phyloP scores from a whole-genome alignment of 2,113 vertebrate genomes.

The Cranoglanis bouderius region DNA sequence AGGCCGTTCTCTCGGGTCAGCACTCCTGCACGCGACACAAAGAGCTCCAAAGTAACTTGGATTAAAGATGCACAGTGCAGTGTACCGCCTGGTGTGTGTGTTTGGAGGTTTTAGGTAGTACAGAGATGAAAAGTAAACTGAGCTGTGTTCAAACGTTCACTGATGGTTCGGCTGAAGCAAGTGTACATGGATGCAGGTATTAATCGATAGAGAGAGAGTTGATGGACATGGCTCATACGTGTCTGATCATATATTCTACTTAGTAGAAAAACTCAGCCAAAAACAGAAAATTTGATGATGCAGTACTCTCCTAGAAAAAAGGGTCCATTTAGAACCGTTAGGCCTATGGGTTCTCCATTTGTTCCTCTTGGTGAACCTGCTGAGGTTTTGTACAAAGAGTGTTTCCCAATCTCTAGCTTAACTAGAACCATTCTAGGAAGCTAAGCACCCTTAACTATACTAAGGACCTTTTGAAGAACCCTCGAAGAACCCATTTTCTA shows the following conservation, averaged over 20 bases:
- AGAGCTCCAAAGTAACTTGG: slow-evolving; percentile 33
- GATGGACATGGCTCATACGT: background rate
- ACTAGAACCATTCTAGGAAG: background rate
- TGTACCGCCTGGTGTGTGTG: background rate
- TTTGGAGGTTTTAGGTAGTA: background rate
- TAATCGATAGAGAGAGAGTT: background rate
- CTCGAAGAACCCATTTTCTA: background rate
- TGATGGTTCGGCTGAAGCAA: background rate
- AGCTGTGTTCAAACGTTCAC: background rate
- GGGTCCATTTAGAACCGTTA: background rate
- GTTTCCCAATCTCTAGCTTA: background rate
- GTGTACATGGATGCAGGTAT: background rate
- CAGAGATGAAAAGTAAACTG: background rate
- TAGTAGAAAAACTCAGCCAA: background rate
- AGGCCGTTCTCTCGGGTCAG: slow-evolving; percentile 71
- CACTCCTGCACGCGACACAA: slow-evolving; percentile 61
- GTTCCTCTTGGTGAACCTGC: background rate
- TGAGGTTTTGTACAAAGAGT: background rate
- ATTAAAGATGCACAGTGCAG: slow-evolving; percentile 30
- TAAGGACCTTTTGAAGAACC: background rate
- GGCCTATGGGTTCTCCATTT: background rate
- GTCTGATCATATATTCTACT: background rate
- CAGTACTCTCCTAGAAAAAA: background rate
- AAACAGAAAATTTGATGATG: background rate
- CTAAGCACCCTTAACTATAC: background rate